Conservation (phyloP, 1,140 invertebrate species). For the Phortica variegata region DNA sequence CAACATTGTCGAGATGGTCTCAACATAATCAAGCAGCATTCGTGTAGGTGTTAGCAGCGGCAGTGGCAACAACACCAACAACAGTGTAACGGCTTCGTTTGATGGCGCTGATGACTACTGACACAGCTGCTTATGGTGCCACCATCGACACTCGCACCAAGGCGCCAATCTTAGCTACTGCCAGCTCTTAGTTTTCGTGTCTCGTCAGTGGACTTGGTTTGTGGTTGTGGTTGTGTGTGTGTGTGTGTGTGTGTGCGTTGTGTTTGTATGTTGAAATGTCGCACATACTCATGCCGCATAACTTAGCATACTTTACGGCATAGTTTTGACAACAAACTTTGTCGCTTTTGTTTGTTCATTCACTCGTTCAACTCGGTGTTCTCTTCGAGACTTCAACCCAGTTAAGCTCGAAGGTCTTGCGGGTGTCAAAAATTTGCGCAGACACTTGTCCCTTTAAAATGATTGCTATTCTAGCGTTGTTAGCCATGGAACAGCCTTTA, state of each 20-base stretch:
- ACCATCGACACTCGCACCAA: no score
- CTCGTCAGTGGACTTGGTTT: background rate
- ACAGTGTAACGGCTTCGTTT: background rate
- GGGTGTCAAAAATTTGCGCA: slow-evolving; percentile 14
- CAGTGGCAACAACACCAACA: background rate
- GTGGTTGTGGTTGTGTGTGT: slow-evolving; percentile 2
- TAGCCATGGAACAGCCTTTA: background rate
- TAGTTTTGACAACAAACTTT: slow-evolving; percentile 43
- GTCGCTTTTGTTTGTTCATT: slow-evolving; percentile 1
- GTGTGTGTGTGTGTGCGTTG: slow-evolving; percentile 12
- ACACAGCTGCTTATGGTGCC: no score
- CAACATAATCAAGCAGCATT: background rate
- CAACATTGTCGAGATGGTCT: background rate
- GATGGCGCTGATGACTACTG: no score
- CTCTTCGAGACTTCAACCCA: no score
- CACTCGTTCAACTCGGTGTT: no score
- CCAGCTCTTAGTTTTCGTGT: background rate
- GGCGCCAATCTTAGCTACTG: background rate
- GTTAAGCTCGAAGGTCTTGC: slow-evolving; percentile 3
- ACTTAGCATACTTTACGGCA: slow-evolving; percentile 43
- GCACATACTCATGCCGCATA: slow-evolving; percentile 30
- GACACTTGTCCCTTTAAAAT: slow-evolving; percentile 1
- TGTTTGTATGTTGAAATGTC: slow-evolving; percentile 39
- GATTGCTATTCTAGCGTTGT: background rate
- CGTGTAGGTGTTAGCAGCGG: background rate